Conservation (phyloP, 2,797 vertebrate genomes). For the Microctenopoma stevenorrisi region DNA sequence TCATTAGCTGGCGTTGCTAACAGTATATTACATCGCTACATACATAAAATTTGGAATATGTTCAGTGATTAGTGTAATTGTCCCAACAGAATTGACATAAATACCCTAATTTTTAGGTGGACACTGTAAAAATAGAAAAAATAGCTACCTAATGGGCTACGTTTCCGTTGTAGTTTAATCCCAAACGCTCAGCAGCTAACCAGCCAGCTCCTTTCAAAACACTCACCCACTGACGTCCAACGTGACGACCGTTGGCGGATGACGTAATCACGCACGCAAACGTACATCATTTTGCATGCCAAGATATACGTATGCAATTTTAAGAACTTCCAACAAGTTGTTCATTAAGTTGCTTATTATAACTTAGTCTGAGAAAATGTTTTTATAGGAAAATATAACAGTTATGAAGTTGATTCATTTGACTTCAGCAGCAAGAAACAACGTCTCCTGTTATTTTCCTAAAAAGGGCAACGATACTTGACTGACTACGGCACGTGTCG, state of each 20-base stretch:
- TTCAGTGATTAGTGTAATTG: not conserved
- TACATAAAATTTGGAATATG: not conserved
- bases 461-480: slow-evolving; percentile 29
- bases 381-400: fast-evolving
- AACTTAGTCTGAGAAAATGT: not conserved
- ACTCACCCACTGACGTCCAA: slow-evolving; percentile 65
- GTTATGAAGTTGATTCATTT: not conserved
- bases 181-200: slow-evolving; percentile 52
- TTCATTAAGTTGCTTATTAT: not conserved
- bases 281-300: too few relatives aligned
- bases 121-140: not conserved
- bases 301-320: not conserved
- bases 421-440: not conserved
- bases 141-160: slow-evolving; percentile 45
- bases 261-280: slow-evolving; percentile 54
- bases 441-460: slow-evolving; percentile 4
- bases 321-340: fast-evolving
- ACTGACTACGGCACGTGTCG: slow-evolving; percentile 17
- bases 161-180: slow-evolving; percentile 61
- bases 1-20: slow-evolving; percentile 54
- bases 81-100: not conserved
- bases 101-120: not conserved
- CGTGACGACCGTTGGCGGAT: slow-evolving; percentile 45
- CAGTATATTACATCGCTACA: slow-evolving; percentile 7
- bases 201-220: slow-evolving; percentile 77